Conservation (phyloP, 2,888 invertebrate species). For the Mechanitis mazaeus region DNA sequence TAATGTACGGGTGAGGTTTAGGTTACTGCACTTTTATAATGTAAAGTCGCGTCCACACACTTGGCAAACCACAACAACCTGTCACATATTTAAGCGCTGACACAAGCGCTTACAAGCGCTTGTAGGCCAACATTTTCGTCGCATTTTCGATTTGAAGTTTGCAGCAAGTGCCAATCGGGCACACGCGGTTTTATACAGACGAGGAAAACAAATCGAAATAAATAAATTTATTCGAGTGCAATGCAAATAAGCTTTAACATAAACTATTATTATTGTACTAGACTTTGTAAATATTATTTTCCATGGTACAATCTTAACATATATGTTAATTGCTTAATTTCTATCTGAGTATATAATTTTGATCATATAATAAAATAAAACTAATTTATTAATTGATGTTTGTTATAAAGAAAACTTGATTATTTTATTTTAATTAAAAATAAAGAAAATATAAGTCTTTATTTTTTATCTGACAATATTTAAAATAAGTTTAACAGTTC, state of each 20-base stretch:
- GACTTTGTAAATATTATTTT: background rate
- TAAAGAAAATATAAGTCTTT: background rate
- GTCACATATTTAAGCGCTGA: too few relatives aligned
- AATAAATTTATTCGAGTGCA: slow-evolving; percentile 49
- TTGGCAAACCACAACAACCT: too few relatives aligned
- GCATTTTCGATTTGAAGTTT: too few relatives aligned
- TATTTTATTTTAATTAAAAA: background rate
- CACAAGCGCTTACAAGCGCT: too few relatives aligned
- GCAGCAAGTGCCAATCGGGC: too few relatives aligned
- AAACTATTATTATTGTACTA: background rate
- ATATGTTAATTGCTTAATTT: slow-evolving; percentile 35
- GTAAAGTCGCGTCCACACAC: background rate
- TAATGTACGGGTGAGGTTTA: slow-evolving; percentile 38
- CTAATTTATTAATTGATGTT: slow-evolving; percentile 1
- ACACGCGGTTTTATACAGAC: background rate
- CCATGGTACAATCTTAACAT: background rate
- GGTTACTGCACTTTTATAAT: slow-evolving; percentile 14
- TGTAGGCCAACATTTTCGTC: too few relatives aligned
- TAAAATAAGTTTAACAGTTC: background rate
- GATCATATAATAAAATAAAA: slow-evolving; percentile 51
- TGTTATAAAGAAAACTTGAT: background rate
- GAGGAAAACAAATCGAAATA: slow-evolving; percentile 27
- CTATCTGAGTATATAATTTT: slow-evolving; percentile 67
- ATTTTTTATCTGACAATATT: background rate
- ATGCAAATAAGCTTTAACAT: background rate